Evolutionary conservation across 2,797 vertebrate genomes (phyloP).

Genomic region (Mormyrops attenuatus): DNA sequence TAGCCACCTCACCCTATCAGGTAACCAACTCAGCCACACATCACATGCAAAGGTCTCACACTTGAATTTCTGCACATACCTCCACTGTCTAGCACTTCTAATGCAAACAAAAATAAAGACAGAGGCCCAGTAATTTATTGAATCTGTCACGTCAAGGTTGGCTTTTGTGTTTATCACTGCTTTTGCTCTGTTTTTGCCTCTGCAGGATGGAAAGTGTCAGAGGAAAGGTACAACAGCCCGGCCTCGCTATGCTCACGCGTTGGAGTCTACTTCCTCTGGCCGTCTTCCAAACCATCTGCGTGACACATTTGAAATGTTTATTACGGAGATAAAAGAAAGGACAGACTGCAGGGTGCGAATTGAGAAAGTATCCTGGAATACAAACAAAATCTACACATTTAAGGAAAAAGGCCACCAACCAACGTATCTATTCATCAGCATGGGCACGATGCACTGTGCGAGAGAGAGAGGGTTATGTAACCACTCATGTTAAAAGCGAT

Average conservation of each 20-base stretch:
- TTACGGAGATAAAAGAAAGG: not conserved
- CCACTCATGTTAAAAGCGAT: not conserved
- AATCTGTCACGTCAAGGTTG: not conserved
- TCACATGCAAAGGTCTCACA: not conserved
- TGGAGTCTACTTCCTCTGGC: slow-evolving; percentile 19
- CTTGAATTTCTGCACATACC: not conserved
- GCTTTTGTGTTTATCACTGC: not conserved
- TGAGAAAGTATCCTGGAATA: not conserved
- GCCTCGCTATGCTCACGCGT: not conserved
- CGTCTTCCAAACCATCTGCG: slow-evolving; percentile 19
- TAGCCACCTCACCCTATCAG: not conserved
- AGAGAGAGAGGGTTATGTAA: not conserved
- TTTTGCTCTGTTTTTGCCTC: not conserved
- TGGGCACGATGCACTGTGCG: not conserved
- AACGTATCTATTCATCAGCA: not conserved
- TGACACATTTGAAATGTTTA: slow-evolving; percentile 24
- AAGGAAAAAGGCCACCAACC: not conserved
- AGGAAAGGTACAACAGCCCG: not conserved
- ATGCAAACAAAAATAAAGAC: not conserved
- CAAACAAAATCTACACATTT: not conserved
- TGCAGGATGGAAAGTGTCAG: slow-evolving; percentile 1
- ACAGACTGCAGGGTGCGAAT: not conserved
- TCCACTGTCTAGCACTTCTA: not conserved
- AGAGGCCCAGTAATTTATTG: not conserved
- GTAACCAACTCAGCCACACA: not conserved